Percentiles rank a stretch among this genome's conserved stretches.
Evolutionary conservation across 2,888 invertebrate species (phyloP).

Genomic region (Campopleginae sp.): DNA sequence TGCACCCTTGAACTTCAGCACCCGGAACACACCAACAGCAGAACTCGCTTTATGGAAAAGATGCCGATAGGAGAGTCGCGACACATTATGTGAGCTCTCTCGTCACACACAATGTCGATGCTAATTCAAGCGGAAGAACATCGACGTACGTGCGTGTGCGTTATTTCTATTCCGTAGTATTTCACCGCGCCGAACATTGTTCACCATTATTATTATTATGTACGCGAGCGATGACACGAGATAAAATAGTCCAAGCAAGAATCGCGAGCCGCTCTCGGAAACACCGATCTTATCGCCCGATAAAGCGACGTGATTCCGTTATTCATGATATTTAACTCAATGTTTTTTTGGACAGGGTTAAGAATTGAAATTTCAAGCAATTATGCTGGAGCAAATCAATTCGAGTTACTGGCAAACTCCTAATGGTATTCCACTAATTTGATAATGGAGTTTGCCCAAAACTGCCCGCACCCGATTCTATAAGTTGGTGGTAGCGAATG

Average conservation of each 20-base stretch:
- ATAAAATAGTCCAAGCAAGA: conserved; percentile 38
- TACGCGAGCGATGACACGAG: conserved; percentile 49
- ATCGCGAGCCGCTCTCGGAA: neutral
- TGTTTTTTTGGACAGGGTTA: neutral
- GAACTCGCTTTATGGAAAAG: conserved; percentile 36
- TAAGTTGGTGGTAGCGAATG: neutral
- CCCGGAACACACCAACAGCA: conserved; percentile 61
- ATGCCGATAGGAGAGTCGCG: conserved; percentile 46
- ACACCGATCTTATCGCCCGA: conserved; percentile 8
- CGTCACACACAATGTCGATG: conserved; percentile 64
- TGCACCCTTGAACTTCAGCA: conserved; percentile 68
- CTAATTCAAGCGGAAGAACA: conserved; percentile 64
- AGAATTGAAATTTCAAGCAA: neutral
- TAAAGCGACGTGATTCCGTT: neutral
- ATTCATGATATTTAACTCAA: neutral
- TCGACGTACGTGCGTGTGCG: conserved; percentile 44
- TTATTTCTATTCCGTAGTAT: conserved; percentile 51
- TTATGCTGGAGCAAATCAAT: neutral
- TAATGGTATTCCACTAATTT: neutral
- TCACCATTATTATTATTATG: conserved; percentile 7
- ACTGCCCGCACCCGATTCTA: neutral
- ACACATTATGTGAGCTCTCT: conserved; percentile 46
- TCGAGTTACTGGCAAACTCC: neutral
- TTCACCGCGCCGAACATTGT: conserved; percentile 27
- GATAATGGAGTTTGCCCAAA: neutral